phyloP scores from a whole-genome alignment of 2,888 invertebrate species.

The Ormyrus nitidulus region DNA sequence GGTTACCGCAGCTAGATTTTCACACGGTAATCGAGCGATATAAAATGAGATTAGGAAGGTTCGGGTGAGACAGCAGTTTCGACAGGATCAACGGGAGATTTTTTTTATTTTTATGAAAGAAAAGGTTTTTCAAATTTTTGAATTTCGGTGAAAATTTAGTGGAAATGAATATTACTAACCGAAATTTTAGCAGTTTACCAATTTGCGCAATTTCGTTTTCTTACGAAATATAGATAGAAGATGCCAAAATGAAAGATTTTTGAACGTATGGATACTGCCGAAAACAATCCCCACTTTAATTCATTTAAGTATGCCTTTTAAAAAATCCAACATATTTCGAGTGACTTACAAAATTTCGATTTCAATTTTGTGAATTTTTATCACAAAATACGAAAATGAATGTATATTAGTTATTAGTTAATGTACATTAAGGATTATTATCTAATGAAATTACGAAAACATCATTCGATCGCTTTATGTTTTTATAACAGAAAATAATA shows the following conservation, averaged over 20 bases:
- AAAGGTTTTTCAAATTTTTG: too few species aligned
- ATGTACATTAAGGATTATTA: background rate
- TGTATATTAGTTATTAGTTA: too few species aligned
- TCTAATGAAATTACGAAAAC: background rate
- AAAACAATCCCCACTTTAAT: too few species aligned
- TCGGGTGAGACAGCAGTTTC: too few species aligned
- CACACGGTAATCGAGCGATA: background rate
- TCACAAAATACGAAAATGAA: too few species aligned
- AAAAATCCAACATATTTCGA: too few species aligned
- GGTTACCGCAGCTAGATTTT: slow-evolving; percentile 24
- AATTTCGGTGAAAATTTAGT: too few species aligned
- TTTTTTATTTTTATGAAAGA: background rate
- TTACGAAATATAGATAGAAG: slow-evolving; percentile 4
- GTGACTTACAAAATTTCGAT: too few species aligned
- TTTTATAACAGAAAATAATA: background rate
- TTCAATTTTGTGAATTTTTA: too few species aligned
- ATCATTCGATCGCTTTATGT: background rate
- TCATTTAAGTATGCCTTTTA: too few species aligned
- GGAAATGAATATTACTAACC: too few species aligned
- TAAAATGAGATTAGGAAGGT: background rate
- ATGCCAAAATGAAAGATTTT: background rate
- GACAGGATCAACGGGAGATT: background rate
- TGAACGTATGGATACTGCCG: background rate
- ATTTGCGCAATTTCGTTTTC: slow-evolving; percentile 1
- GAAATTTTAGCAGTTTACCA: too few species aligned